phyloP scores from a whole-genome alignment of 2,888 invertebrate genomes.

The Amiota minor region DNA sequence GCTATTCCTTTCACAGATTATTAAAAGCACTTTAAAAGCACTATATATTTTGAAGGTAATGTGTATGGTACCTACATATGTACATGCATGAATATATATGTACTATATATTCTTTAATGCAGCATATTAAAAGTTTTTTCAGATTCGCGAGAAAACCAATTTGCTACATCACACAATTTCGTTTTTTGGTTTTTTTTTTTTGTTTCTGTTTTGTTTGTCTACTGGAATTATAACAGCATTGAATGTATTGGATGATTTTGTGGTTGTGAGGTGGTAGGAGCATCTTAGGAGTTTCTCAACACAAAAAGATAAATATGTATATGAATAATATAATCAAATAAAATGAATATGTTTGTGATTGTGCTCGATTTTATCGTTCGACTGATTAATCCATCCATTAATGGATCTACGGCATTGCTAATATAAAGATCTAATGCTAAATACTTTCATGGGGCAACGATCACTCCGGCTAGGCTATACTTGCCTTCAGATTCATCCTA shows the following conservation, averaged over 20 bases:
- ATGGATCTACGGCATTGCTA: background rate
- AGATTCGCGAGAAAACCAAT: background rate
- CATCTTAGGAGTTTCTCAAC: background rate
- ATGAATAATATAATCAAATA: background rate
- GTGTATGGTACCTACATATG: conserved; percentile 33
- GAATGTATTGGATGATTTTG: background rate
- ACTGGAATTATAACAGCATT: conserved; percentile 26
- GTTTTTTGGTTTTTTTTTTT: background rate
- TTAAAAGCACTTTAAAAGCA: conserved; percentile 22
- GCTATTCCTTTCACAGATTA: conserved; percentile 15
- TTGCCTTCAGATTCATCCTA: too few species aligned
- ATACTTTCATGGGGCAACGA: conserved; percentile 20
- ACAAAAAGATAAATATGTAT: background rate
- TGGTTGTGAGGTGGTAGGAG: background rate
- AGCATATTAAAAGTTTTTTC: conserved; percentile 23
- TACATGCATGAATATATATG: too few species aligned
- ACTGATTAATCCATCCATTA: background rate
- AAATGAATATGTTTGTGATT: background rate
- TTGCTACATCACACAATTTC: background rate
- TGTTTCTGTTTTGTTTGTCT: too few species aligned
- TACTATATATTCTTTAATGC: conserved; percentile 21
- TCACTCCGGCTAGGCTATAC: too few species aligned
- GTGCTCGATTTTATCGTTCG: background rate
- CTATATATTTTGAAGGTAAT: conserved; percentile 25
- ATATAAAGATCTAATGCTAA: conserved; percentile 2